Evolutionary conservation across 2,888 invertebrate genomes (phyloP), one percentile per base, ranked within the genome.

Genomic region (Cheilosia vernalis): DNA sequence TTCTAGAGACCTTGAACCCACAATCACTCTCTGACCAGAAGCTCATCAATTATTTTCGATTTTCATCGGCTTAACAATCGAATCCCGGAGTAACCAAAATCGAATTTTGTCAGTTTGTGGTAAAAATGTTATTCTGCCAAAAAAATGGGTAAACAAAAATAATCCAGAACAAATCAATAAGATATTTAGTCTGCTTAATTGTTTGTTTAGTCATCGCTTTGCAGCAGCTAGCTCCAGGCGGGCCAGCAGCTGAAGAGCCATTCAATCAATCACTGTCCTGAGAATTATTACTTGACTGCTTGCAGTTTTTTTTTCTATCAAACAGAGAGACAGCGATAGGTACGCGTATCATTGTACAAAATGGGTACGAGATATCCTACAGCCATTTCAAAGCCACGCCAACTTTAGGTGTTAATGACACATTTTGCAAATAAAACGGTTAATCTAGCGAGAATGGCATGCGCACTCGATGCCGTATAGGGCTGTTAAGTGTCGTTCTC

Each of bases 341-440:
- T 55, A 33, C 40, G 37, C n/a, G 13, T 3, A 9, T 37, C 37
- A 49, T 66, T 56, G 56, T 49, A 47, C 55, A 56, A 13, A 13
- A 37, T 47, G 37, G 15, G 69, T 33, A 63, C 61, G 24, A 60
- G 60, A 58, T 64, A 40, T 66, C 56, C 74, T 47, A 15, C 4
- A 67, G 51, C 56, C 76, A 51, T 58, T 58, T 58, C 49, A 42
- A 60, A 6, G 27, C 27, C 7, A 27, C 6, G 76, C 67, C 66
- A 76, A 60, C 76, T 67, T 76, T 49, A 76, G 60, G 67, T 76
- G 76, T 76, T 76, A 76, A 76, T 60, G 76, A 76, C 76, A 76
- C 76, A 60, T 76, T 76, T 60, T 51, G 60, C 67, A 76, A 66
- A 76, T 60, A 76, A 67, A 67, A 76, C 76, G 49, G 76, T 66